phyloP scores from a whole-genome alignment of 53 echinoderm and acorn worm genomes.

The Crossaster papposus region DNA sequence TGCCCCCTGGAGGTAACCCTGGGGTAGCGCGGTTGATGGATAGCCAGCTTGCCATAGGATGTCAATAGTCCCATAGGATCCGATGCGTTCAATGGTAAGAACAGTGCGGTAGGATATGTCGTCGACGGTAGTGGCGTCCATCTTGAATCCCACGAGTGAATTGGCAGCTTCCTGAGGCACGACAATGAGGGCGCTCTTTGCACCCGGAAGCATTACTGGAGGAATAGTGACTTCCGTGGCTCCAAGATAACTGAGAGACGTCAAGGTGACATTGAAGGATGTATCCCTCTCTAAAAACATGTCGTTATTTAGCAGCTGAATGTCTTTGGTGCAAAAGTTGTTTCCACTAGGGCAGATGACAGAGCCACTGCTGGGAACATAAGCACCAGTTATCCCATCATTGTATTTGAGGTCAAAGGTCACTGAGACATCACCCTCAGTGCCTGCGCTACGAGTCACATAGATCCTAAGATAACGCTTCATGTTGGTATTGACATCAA shows the following conservation, averaged over 20 bases:
- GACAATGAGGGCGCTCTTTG: constrained; percentile 73
- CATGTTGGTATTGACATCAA: constrained; percentile 57
- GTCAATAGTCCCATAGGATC: constrained; percentile 81
- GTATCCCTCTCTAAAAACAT: constrained; percentile 82
- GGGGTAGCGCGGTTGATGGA: constrained; percentile 67
- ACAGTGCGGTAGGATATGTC: constrained; percentile 67
- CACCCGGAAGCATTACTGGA: constrained; percentile 71
- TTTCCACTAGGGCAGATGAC: constrained; percentile 73
- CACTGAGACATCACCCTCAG: constrained; percentile 79
- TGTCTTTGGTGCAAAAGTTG: constrained; percentile 63
- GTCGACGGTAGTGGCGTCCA: constrained; percentile 68
- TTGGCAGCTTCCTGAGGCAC: constrained; percentile 93
- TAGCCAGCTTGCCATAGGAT: constrained; percentile 86
- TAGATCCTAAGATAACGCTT: constrained; percentile 72
- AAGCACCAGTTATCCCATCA: constrained; percentile 93
- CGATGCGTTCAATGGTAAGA: constrained; percentile 71
- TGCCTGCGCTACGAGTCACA: constrained; percentile 77
- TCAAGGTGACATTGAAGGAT: constrained; percentile 83
- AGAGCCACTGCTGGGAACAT: constrained; percentile 78
- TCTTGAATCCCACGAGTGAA: constrained; percentile 83
- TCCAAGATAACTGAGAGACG: constrained; percentile 72
- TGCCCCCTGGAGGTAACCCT: constrained; percentile 75
- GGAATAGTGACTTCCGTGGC: constrained; percentile 71
- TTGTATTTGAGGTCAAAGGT: constrained; percentile 81
- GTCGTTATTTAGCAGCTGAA: constrained; percentile 81